These are phyloP conservation scores for Drosophila melanosoma DNA, from an alignment of 2,888 invertebrate genomes.

Conservation along the genomic window DNA sequence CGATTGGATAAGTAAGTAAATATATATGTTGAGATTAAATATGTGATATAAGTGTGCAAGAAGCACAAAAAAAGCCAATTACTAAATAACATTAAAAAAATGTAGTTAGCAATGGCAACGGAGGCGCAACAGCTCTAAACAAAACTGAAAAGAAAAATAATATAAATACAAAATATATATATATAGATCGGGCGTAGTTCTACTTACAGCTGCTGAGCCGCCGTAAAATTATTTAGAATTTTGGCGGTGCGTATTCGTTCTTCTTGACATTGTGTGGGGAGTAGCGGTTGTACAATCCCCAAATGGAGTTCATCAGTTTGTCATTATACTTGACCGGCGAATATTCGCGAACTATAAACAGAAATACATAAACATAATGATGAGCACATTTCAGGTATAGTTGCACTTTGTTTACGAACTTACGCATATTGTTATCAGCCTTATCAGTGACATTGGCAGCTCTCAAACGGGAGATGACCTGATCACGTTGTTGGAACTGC, in stretches of 20 bases:
- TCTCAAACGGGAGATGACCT: slow-evolving; percentile 86
- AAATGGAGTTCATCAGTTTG: slow-evolving; percentile 95
- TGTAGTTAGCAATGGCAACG: slow-evolving; percentile 28
- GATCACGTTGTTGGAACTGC: slow-evolving; percentile 83
- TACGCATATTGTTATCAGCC: slow-evolving; percentile 81
- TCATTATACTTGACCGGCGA: slow-evolving; percentile 92
- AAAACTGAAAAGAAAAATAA: slow-evolving; percentile 16
- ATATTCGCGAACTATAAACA: slow-evolving; percentile 87
- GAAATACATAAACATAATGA: slow-evolving; percentile 68
- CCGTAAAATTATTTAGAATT: slow-evolving; percentile 43
- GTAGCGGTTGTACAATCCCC: slow-evolving; percentile 95
- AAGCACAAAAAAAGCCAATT: slow-evolving; percentile 32
- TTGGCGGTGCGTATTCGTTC: slow-evolving; percentile 82
- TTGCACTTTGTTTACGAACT: slow-evolving; percentile 44
- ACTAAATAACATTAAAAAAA: slow-evolving; percentile 12
- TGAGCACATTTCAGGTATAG: slow-evolving; percentile 9
- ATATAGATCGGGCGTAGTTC: background rate
- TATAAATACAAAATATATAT: background rate
- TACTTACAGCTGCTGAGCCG: slow-evolving; percentile 50
- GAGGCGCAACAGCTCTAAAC: slow-evolving; percentile 41
- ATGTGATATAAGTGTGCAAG: slow-evolving; percentile 23
- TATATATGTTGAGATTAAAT: slow-evolving; percentile 31
- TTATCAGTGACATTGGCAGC: slow-evolving; percentile 72
- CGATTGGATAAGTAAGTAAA: slow-evolving; percentile 21
- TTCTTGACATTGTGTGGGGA: slow-evolving; percentile 95